phyloP scores from a whole-genome alignment of 2,888 invertebrate species.

The Campopleginae sp. region DNA sequence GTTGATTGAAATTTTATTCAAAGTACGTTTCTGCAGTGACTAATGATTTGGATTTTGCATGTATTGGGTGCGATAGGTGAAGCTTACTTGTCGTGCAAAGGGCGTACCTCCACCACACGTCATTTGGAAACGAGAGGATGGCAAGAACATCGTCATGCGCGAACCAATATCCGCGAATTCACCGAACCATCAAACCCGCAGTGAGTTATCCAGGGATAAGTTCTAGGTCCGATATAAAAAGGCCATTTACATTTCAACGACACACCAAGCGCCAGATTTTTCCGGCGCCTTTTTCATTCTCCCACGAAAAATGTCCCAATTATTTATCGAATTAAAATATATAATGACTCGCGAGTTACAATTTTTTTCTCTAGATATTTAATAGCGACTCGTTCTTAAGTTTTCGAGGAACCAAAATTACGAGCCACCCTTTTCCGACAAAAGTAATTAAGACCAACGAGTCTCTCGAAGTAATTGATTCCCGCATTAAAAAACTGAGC shows the following conservation, averaged over 20 bases:
- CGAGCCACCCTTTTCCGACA: neutral
- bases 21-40: neutral
- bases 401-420: neutral
- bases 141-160: conserved; percentile 91
- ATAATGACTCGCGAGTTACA: neutral
- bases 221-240: neutral
- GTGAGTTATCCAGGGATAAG: conserved; percentile 63
- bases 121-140: conserved; percentile 94
- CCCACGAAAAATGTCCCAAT: neutral
- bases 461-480: neutral
- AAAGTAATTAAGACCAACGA: neutral
- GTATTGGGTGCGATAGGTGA: conserved; percentile 79
- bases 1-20: neutral
- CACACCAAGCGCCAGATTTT: neutral
- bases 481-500: neutral
- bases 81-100: conserved; percentile 88
- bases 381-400: neutral
- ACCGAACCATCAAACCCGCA: conserved; percentile 77
- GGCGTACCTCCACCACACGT: conserved; percentile 93
- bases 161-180: conserved; percentile 84
- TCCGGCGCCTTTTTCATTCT: neutral
- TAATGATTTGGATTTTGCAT: neutral
- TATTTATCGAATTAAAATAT: neutral
- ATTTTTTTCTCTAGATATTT: neutral
- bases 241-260: neutral